Conservation (phyloP, 1,140 invertebrate species). For the Philopotamus ludificatus region DNA sequence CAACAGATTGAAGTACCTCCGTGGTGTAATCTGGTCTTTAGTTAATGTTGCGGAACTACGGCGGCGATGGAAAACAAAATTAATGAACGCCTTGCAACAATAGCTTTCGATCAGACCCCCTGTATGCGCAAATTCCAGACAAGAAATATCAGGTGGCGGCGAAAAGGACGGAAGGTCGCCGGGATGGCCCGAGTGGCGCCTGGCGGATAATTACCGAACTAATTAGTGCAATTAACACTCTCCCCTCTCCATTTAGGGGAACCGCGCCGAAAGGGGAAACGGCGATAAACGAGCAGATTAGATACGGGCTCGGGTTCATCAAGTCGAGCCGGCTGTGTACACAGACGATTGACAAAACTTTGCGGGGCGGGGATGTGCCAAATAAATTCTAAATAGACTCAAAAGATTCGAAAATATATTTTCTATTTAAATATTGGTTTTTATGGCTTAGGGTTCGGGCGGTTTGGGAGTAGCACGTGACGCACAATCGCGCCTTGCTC, state of each 20-base stretch:
- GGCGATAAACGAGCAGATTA: slow-evolving; percentile 22
- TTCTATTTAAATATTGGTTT: too few species aligned
- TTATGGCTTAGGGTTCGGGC: too few species aligned
- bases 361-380: too few species aligned
- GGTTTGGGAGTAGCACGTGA: too few species aligned
- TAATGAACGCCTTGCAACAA: neutral
- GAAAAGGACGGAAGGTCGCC: neutral
- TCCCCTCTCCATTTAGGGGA: slow-evolving; percentile 11
- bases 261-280: slow-evolving; percentile 4
- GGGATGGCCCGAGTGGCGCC: slow-evolving; percentile 19
- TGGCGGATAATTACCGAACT: slow-evolving; percentile 40
- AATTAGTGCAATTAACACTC: slow-evolving; percentile 42
- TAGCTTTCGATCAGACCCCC: neutral
- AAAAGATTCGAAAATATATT: too few species aligned
- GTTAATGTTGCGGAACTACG: neutral
- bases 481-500: too few species aligned
- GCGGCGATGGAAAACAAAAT: neutral
- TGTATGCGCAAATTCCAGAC: too few species aligned
- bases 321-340: neutral
- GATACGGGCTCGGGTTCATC: slow-evolving; percentile 1
- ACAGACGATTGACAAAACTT: too few species aligned
- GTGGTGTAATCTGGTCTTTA: neutral
- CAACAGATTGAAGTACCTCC: too few species aligned
- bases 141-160: too few species aligned
- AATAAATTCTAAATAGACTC: too few species aligned